phyloP scores from a whole-genome alignment of 92 coral and sea anemone species.

The Galaxea fascicularis region DNA sequence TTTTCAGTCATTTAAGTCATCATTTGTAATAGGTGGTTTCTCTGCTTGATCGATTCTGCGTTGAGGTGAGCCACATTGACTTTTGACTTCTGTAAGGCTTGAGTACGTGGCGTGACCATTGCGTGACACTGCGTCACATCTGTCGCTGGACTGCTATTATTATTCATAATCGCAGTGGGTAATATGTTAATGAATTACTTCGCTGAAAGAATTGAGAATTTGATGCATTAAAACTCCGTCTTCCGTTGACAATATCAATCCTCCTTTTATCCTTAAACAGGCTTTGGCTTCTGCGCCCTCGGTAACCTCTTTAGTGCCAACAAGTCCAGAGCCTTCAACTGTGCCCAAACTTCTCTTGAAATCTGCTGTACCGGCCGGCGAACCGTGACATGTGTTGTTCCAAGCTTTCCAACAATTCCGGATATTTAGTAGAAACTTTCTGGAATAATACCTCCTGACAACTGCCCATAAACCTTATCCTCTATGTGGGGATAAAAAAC shows the following conservation, averaged over 20 bases:
- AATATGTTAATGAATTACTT: conserved; percentile 30
- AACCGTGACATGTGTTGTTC: conserved; percentile 31
- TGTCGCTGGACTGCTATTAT: conserved; percentile 21
- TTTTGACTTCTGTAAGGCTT: conserved; percentile 11
- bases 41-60: not conserved
- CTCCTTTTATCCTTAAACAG: conserved; percentile 19
- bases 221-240: conserved; percentile 21
- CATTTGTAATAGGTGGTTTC: conserved; percentile 3
- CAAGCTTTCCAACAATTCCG: conserved; percentile 39
- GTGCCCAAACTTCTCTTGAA: conserved; percentile 37
- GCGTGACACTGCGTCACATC: conserved; percentile 33
- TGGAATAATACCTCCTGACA: too few relatives aligned
- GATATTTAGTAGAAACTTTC: conserved; percentile 15
- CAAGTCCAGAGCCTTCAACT: conserved; percentile 13
- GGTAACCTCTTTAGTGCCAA: not conserved
- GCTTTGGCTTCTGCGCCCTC: conserved; percentile 39
- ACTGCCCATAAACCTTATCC: too few relatives aligned
- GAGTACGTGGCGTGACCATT: conserved; percentile 21
- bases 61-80: conserved; percentile 10
- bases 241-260: conserved; percentile 30
- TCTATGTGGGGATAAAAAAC: too few relatives aligned
- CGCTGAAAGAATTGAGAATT: conserved; percentile 28
- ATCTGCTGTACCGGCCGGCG: conserved; percentile 25
- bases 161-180: conserved; percentile 36
- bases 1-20: too few relatives aligned